phyloP scores from a whole-genome alignment of 2,797 vertebrate genomes.

The Erpetoichthys calabaricus region DNA sequence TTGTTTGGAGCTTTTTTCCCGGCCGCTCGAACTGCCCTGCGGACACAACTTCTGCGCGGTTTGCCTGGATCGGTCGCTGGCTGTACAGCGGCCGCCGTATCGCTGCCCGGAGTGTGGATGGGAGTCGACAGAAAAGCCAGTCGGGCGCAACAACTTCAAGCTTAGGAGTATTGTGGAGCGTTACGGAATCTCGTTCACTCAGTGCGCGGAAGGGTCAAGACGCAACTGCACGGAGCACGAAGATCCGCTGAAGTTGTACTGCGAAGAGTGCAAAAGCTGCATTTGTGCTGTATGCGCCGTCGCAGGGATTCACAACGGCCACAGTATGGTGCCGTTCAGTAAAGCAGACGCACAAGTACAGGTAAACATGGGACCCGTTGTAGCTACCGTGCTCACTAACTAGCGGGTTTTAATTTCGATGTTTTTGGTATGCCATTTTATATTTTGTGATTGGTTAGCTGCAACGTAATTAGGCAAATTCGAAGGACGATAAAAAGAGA shows the following conservation, averaged over 20 bases:
- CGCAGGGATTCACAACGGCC: background rate
- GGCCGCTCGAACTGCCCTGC: background rate
- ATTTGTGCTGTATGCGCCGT: background rate
- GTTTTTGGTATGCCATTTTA: too few relatives aligned
- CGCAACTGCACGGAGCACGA: background rate
- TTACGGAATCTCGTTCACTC: background rate
- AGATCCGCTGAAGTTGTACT: background rate
- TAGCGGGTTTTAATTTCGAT: too few relatives aligned
- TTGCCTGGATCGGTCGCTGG: background rate
- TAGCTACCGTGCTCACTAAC: too few relatives aligned
- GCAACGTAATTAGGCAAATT: too few relatives aligned
- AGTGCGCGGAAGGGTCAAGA: background rate
- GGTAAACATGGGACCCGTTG: too few relatives aligned
- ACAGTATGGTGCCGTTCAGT: background rate
- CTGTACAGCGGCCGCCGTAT: background rate
- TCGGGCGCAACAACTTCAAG: background rate
- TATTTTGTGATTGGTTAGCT: too few relatives aligned
- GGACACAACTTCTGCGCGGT: constrained; percentile 1
- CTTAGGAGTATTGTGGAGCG: background rate
- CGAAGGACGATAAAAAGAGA: too few relatives aligned
- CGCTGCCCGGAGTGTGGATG: background rate
- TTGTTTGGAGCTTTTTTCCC: background rate
- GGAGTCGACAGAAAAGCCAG: background rate
- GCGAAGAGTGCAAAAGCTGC: background rate
- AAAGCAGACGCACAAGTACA: too few relatives aligned